These are phyloP conservation scores for Paratilapia polleni DNA, from an alignment of 2,113 vertebrate species.

Conservation along the genomic window DNA sequence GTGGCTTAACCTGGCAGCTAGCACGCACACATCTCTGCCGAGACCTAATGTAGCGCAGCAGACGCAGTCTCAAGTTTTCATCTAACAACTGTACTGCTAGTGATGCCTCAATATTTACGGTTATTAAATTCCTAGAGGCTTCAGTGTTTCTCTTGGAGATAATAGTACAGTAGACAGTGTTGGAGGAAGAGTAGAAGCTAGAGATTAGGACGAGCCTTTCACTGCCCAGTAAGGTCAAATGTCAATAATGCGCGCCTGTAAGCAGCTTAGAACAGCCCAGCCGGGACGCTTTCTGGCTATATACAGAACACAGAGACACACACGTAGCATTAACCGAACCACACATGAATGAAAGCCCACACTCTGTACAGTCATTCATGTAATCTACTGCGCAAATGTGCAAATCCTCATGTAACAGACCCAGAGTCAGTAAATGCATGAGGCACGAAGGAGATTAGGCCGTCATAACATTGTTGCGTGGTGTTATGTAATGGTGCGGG, in stretches of 20 bases:
- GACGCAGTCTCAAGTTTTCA: background rate
- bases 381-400: conserved; percentile 57
- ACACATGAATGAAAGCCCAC: conserved; percentile 50
- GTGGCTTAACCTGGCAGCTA: conserved; percentile 27
- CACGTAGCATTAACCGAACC: conserved; percentile 42
- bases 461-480: conserved; percentile 25
- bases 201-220: conserved; percentile 63
- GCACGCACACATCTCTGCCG: background rate
- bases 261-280: conserved; percentile 60
- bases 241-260: conserved; percentile 62
- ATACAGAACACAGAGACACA: conserved; percentile 15
- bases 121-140: conserved; percentile 27
- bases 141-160: background rate
- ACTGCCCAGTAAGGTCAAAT: conserved; percentile 60
- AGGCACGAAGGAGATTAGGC: conserved; percentile 50
- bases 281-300: conserved; percentile 19
- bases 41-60: background rate
- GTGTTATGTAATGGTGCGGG: conserved; percentile 35
- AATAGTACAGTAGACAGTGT: background rate
- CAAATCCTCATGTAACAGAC: conserved; percentile 57
- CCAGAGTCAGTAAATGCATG: conserved; percentile 41
- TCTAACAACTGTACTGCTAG: background rate
- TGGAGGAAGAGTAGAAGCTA: background rate
- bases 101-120: conserved; percentile 8
- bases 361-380: conserved; percentile 53